phyloP scores from a whole-genome alignment of 2,113 vertebrate genomes.

The Thryonomys swinderianus region DNA sequence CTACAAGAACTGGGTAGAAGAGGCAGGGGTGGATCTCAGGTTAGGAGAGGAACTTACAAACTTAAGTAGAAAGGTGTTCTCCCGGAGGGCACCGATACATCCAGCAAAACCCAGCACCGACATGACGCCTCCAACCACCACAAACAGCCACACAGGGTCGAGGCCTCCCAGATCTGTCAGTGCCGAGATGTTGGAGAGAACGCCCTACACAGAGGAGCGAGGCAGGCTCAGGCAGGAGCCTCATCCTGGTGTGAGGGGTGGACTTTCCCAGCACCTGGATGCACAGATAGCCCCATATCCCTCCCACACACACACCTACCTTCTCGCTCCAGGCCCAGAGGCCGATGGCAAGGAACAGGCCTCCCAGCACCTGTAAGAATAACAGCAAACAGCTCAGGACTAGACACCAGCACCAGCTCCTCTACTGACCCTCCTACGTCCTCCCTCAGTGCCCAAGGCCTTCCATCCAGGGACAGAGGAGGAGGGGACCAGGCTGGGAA shows the following conservation, averaged over 20 bases:
- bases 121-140: conserved; percentile 94
- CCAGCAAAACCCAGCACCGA: conserved; percentile 95
- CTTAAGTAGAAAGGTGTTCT: conserved; percentile 95
- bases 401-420: no score
- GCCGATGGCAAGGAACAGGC: conserved; percentile 92
- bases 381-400: not conserved
- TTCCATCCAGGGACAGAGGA: not conserved
- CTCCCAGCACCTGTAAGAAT: conserved; percentile 91
- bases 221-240: not conserved
- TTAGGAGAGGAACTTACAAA: conserved; percentile 91
- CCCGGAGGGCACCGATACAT: conserved; percentile 94
- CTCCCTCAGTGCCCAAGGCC: not conserved
- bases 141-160: conserved; percentile 96
- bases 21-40: no score
- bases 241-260: not conserved
- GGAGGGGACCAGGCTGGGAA: not conserved
- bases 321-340: conserved; percentile 97
- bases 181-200: conserved; percentile 94
- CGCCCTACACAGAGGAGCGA: conserved; percentile 85
- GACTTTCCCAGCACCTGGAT: not conserved
- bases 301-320: conserved; percentile 82
- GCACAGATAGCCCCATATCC: not conserved
- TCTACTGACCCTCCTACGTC: no score
- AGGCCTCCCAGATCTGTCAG: conserved; percentile 95
- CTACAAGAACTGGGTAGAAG: not conserved